Evolutionary conservation across 2,113 vertebrate genomes (phyloP).

Genomic region (Saccopteryx bilineata): DNA sequence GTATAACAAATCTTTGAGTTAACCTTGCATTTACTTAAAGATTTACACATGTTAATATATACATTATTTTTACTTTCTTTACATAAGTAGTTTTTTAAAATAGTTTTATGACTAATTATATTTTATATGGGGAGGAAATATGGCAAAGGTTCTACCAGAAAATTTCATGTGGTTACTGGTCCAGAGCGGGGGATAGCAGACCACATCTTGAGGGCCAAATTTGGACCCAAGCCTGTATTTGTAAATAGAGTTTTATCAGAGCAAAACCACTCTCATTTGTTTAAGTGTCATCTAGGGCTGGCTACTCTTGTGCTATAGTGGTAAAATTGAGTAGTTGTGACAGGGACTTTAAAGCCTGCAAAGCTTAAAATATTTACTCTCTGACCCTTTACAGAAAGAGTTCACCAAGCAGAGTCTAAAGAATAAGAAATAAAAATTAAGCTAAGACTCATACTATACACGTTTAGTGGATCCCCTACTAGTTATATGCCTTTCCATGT

Average conservation of each 20-base stretch:
- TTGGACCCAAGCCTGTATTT: background rate
- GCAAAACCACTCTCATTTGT: background rate
- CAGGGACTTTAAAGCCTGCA: background rate
- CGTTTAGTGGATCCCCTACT: background rate
- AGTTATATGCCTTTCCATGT: background rate
- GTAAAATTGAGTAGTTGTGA: background rate
- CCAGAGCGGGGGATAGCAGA: background rate
- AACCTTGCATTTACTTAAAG: slow-evolving; percentile 26
- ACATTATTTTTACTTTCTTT: background rate
- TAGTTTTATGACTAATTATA: background rate
- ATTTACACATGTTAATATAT: background rate
- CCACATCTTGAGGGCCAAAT: background rate
- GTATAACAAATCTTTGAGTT: background rate
- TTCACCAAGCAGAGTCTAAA: background rate
- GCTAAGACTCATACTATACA: background rate
- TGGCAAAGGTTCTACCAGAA: background rate
- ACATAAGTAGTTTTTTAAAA: background rate
- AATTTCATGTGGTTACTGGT: background rate
- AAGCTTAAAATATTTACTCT: slow-evolving; percentile 8
- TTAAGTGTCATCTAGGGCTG: background rate
- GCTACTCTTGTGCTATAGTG: background rate
- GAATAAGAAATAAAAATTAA: background rate
- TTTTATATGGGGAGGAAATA: background rate
- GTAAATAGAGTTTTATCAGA: background rate
- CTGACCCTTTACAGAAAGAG: background rate